Conservation (phyloP, 2,797 vertebrate genomes). For the Sebastes steindachneri region DNA sequence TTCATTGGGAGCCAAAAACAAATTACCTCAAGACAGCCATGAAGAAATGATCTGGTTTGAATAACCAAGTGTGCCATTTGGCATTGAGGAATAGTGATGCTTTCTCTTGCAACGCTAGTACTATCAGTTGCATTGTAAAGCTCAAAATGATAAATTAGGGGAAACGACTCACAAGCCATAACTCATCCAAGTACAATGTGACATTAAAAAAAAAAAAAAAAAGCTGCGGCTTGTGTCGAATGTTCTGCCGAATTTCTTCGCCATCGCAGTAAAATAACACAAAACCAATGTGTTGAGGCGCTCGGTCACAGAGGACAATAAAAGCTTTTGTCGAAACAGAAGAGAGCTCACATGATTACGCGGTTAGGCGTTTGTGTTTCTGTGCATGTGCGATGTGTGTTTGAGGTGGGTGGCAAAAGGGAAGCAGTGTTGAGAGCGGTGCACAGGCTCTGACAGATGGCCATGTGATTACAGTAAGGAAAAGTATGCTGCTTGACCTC, state of each 20-base stretch:
- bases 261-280: not conserved
- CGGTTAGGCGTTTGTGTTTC: conserved; percentile 20
- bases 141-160: conserved; percentile 32
- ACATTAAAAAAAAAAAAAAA: conserved; percentile 4
- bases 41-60: conserved; percentile 43
- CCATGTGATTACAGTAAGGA: conserved; percentile 67
- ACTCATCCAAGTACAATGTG: not conserved
- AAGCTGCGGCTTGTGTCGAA: not conserved
- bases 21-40: conserved; percentile 46
- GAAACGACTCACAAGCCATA: not conserved
- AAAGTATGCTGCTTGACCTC: conserved; percentile 73
- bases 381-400: conserved; percentile 35
- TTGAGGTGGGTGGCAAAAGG: conserved; percentile 45
- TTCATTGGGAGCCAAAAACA: conserved; percentile 45
- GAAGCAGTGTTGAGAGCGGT: conserved; percentile 50
- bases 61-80: conserved; percentile 35
- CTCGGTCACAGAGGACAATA: conserved; percentile 23
- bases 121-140: conserved; percentile 13
- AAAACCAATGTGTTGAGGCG: conserved; percentile 11
- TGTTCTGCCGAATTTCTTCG: conserved; percentile 1
- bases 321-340: conserved; percentile 13
- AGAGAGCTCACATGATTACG: conserved; percentile 20
- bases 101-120: conserved; percentile 3
- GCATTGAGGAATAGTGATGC: conserved; percentile 19
- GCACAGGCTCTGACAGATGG: conserved; percentile 62